Conservation (phyloP, 2,797 vertebrate genomes). For the Cheirogaleus major region DNA sequence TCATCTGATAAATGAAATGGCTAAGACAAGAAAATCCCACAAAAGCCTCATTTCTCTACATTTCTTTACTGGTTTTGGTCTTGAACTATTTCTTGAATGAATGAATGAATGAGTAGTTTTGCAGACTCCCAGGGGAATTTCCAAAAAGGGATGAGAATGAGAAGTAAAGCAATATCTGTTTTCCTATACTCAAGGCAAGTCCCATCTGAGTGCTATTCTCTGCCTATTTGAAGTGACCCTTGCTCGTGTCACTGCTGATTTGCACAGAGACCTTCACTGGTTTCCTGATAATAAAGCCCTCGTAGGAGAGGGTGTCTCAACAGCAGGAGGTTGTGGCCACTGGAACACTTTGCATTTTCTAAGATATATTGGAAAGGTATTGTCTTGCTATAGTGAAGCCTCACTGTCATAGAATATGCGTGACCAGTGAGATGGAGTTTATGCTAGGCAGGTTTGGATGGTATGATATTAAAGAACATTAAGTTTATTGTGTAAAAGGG, state of each 20-base stretch:
- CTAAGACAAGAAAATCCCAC: neutral
- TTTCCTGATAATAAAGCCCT: neutral
- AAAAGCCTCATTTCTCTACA: neutral
- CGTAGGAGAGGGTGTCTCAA: neutral
- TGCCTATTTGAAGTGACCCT: neutral
- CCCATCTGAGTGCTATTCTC: neutral
- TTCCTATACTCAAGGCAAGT: neutral
- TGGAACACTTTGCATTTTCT: neutral
- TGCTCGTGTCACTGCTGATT: neutral
- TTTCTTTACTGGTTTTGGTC: neutral
- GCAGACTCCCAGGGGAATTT: constrained; percentile 30
- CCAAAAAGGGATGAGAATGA: neutral
- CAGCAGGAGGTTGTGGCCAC: neutral
- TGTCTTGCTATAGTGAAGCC: neutral
- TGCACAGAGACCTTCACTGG: neutral
- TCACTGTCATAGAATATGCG: neutral
- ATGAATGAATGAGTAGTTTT: neutral
- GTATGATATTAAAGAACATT: neutral
- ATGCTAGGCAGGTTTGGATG: neutral
- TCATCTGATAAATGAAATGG: neutral
- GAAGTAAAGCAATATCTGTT: neutral
- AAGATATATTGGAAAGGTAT: neutral
- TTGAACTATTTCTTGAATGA: constrained; percentile 42
- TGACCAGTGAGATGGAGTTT: neutral
- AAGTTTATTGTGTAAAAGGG: neutral